Evolutionary conservation across 2,888 invertebrate genomes (phyloP), one percentile per base, ranked within the genome.

Genomic region (Willowsia nigromaculata): DNA sequence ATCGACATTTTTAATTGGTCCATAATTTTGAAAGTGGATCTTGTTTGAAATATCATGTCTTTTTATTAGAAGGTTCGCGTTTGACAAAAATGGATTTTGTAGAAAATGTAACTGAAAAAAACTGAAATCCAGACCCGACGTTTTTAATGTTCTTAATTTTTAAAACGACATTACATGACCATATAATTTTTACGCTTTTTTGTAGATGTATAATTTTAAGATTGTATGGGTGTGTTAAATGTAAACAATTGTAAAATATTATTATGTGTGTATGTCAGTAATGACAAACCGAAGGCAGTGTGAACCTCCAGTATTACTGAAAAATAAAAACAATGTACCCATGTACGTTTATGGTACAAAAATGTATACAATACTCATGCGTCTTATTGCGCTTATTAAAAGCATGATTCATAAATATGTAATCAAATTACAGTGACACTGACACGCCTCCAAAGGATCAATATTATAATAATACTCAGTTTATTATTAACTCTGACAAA

Each of bases 301-400:
- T 85, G 76, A 74, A 85, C 85, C 85, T 85, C 85, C 85, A 85
- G 85, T 85, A 85, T 85, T 85, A 85, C 74, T 71, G 56, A 74
- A 43, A 85, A 85, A 76, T 71, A 33, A 82, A 82, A 81, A 47
- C 18, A 33, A 76, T 85, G 85, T 85, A 59, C 85, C 76, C 76
- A 33, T 27, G 76, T 78, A 78, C 76, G 76, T 78, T 78, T 53
- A 78, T 78, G 76, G 76, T 78, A 78, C 76, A 78, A 78, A 78
- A 78, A 78, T 53, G 18, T 18, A 37, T 37, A 30, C 30, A 62
- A 3, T 13, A 62, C 15, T 62, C 27, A 4, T 62, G 30, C 15
- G 22, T n/a, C n/a, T n/a, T 50, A 22, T 3, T 62, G 25, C 11
- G 27, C 13, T 47, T 47, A 47, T 13, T 47, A 13, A 47, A 62